Conservation (phyloP, 2,113 vertebrate species). For the Pelusios castaneus region DNA sequence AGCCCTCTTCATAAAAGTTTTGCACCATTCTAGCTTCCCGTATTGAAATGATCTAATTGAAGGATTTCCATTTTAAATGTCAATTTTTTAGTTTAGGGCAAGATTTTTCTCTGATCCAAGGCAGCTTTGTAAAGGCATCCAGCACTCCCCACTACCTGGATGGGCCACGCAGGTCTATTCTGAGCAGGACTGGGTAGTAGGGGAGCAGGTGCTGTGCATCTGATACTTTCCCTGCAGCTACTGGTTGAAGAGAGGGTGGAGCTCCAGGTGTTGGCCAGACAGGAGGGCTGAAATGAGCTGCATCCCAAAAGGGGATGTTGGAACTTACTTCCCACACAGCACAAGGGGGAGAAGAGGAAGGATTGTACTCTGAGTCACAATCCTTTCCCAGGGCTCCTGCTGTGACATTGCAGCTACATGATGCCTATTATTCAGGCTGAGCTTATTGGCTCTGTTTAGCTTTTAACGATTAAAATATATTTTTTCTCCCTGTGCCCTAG, state of each 20-base stretch:
- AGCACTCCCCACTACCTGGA: neutral
- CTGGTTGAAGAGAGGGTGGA: neutral
- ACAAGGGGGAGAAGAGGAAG: neutral
- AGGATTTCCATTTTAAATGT: neutral
- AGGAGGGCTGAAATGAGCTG: neutral
- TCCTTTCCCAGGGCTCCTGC: neutral
- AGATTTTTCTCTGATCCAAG: neutral
- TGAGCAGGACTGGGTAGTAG: neutral
- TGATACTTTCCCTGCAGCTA: neutral
- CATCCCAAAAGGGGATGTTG: neutral
- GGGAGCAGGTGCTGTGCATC: neutral
- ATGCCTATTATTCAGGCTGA: neutral
- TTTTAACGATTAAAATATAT: neutral
- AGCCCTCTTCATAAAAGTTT: neutral
- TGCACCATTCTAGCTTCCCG: neutral
- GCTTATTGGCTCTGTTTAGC: neutral
- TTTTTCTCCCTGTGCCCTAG: neutral
- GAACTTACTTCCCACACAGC: neutral
- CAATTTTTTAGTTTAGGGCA: neutral
- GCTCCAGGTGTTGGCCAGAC: rapidly evolving
- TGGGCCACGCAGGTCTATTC: neutral
- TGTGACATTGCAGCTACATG: neutral
- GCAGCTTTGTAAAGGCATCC: neutral
- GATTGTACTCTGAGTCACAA: neutral
- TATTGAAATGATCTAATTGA: neutral